Base-by-base conservation (phyloP, 2,888 invertebrate genomes). In the Drosophila neonasuta region DNA sequence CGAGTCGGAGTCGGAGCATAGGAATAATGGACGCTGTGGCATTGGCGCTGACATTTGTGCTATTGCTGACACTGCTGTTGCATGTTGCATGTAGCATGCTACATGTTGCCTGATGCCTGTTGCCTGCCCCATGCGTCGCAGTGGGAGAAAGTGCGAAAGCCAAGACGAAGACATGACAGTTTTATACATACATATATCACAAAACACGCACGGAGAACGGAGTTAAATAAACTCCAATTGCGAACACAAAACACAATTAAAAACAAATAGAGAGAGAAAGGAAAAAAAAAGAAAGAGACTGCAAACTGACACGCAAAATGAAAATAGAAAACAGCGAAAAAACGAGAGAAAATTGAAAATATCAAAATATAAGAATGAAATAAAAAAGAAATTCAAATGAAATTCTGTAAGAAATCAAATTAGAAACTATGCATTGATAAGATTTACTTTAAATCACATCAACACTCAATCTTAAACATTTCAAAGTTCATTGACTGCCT, bases 41-140 rank as follows among this genome's bases (percentile, higher is more conserved):
- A 74, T 66, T 71, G 74, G 52, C 64, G 66, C 73, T 77, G 78
- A 80, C 73, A 80, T 73, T 71, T 69, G 67, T 80, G 58, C 73
- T 65, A 73, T 69, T 62, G 73, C 70, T 76, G 80, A 82, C 77
- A 71, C 63, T 63, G 64, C 73, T 56, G 63, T 62, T 74, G 67
- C 69, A 34, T 30, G 39, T 41, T 65, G 62, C n/a, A 36, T 36
- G 36, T n/a, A n/a, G 36, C 11, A 36, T n/a, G 24, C 24, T 24
- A 24, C 24, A 24, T 56, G 63, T 62, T 74, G 67, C 69, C 24
- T 30, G 39, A 32, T 65, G 62, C 11, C 11, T n/a, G 36, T 5
- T 36, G 36, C n/a, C 4, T 36, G 32, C 32, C 3, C 9, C 78
- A 79, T 79, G 73, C 69, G 65, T 71, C 57, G 41, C 50, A 51